phyloP scores from a whole-genome alignment of 1,140 invertebrate genomes.

The Heliconius nattereri region DNA sequence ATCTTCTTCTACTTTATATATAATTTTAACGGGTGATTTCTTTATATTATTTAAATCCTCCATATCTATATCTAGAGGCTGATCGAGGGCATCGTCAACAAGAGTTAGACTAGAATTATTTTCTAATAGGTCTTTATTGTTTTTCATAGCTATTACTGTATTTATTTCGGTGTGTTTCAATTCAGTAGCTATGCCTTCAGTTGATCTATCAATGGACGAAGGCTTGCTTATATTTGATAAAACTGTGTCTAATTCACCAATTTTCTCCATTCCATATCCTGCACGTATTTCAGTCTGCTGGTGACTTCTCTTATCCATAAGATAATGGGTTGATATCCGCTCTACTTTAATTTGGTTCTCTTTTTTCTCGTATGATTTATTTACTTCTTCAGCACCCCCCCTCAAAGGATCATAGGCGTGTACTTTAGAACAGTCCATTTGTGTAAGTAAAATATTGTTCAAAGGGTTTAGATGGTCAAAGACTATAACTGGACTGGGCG shows the following conservation, averaged over 20 bases:
- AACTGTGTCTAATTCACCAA: conserved; percentile 35
- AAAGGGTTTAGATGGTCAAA: conserved; percentile 67
- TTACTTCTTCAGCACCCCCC: not conserved
- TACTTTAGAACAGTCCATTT: conserved; percentile 43
- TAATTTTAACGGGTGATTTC: conserved; percentile 48
- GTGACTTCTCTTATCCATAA: conserved; percentile 34
- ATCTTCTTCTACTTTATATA: conserved; percentile 48
- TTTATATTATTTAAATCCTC: conserved; percentile 20
- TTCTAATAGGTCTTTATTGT: conserved; percentile 58
- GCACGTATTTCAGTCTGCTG: conserved; percentile 27
- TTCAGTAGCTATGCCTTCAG: conserved; percentile 35
- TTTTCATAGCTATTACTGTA: conserved; percentile 66
- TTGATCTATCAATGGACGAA: conserved; percentile 47
- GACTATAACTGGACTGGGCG: conserved; percentile 45
- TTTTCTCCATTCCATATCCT: conserved; percentile 36
- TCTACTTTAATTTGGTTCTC: conserved; percentile 39
- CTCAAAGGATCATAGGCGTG: conserved; percentile 58
- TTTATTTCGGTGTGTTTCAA: conserved; percentile 59
- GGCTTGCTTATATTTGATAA: conserved; percentile 48
- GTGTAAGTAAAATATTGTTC: conserved; percentile 62
- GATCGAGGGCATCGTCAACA: conserved; percentile 54
- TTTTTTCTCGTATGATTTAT: conserved; percentile 17
- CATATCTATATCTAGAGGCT: conserved; percentile 43
- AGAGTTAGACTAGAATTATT: conserved; percentile 60
- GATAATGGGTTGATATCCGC: conserved; percentile 45